phyloP scores from a whole-genome alignment of 2,113 vertebrate genomes.

The Dasyornis broadbenti region DNA sequence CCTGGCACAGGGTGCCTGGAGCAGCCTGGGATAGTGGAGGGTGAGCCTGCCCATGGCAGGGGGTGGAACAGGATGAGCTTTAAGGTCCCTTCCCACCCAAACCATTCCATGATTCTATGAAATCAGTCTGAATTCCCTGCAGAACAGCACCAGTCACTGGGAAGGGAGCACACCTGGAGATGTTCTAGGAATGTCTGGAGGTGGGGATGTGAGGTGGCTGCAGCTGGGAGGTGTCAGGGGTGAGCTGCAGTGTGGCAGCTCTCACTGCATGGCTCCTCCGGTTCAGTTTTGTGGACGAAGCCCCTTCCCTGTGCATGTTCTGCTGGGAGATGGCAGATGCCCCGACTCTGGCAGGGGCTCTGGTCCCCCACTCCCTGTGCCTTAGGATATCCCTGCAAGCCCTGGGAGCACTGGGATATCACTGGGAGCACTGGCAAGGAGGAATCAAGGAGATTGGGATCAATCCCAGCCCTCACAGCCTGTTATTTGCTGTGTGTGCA shows the following conservation, averaged over 20 bases:
- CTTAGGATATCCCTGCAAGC: too few species aligned
- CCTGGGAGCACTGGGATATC: too few species aligned
- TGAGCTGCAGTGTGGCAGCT: not conserved
- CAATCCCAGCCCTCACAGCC: not conserved
- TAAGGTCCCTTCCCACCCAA: not conserved
- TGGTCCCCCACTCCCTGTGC: not conserved
- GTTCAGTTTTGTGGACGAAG: not conserved
- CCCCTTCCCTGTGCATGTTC: accelerated
- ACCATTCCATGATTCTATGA: not conserved
- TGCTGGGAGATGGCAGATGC: accelerated
- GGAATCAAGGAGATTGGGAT: not conserved
- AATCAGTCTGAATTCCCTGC: not conserved
- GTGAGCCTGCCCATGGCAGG: not conserved
- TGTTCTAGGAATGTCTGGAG: not conserved
- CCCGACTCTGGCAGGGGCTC: not conserved
- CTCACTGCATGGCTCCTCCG: not conserved
- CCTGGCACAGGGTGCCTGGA: not conserved
- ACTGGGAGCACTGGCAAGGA: too few species aligned
- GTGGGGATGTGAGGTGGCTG: not conserved
- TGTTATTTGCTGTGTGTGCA: too few species aligned
- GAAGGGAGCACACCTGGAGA: not conserved
- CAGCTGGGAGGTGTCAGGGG: not conserved
- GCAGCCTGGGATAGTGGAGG: accelerated
- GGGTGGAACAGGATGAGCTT: accelerated
- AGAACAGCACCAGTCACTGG: not conserved